Conservation (phyloP, 2,113 vertebrate species). For the Ophthalmotilapia sp. region DNA sequence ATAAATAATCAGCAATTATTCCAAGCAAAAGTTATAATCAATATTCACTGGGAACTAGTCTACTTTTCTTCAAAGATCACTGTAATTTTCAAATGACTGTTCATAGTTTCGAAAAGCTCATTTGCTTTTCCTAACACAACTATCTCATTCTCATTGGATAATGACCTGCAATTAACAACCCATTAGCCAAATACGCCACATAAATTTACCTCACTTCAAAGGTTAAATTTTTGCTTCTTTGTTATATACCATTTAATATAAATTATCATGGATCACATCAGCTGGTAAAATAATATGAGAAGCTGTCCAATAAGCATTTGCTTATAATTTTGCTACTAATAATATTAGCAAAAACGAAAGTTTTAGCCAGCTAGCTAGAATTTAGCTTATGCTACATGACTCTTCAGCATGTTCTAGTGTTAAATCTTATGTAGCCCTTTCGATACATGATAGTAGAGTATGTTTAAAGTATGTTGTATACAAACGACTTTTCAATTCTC, state of each 20-base stretch:
- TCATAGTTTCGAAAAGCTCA: accelerated
- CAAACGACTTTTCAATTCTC: background rate
- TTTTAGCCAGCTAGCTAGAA: background rate
- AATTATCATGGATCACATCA: background rate
- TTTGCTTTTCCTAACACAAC: background rate
- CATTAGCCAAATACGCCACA: background rate
- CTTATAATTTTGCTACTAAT: accelerated
- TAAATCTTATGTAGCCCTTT: accelerated
- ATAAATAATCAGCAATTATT: background rate
- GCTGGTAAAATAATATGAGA: background rate
- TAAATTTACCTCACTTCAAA: background rate
- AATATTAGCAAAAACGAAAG: accelerated
- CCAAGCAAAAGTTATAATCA: background rate
- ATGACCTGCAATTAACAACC: background rate
- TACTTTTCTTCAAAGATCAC: background rate
- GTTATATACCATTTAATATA: background rate
- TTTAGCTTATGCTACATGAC: background rate
- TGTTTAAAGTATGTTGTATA: background rate
- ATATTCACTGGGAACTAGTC: background rate
- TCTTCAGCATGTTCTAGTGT: background rate
- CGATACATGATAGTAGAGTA: accelerated
- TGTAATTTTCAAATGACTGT: background rate
- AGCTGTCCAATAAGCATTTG: background rate
- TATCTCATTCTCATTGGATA: background rate
- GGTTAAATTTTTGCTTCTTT: accelerated